Evolutionary conservation across 2,113 vertebrate species (phyloP), one percentile per base, ranked within the genome.

Genomic region (Passer montanus): DNA sequence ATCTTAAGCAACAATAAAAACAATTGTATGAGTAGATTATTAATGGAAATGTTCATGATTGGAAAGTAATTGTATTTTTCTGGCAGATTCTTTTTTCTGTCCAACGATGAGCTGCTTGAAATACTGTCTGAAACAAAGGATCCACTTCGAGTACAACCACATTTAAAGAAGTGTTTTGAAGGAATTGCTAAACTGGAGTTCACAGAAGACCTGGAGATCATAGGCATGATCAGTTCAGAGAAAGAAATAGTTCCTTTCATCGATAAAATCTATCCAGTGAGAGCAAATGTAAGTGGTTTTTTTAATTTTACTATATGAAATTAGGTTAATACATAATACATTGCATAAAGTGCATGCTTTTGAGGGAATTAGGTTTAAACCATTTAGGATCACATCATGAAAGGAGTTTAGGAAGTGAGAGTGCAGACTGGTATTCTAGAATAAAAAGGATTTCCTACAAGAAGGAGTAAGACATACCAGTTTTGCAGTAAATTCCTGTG

Each of bases 101-200:
- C 99, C 41, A 99, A 99, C 1, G 99, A 99, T 21, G 98, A 99
- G 89, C 97, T 99, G 62, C 98, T 99, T 90, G 98, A 99, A 98
- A 99, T 99, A 96, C 96, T 99, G 79, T 99, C 99, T 1, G 99
- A 99, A 97, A 99, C 99, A 49, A 99, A 99, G 96, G 98, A 99
- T 95, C 99, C 99, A 2, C 97, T 98, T 74, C 98, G 98, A 31
- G 99, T 99, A 13, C 99, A 99, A 83, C 99, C 99, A 4, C 99
- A 99, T 88, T 97, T 99, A 69, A 99, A 99, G 97, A 99, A 99
- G 92, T 99, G 99, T 96, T 99, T 99, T 94, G 98, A 99, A 96
- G 99, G 99, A 70, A 99, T 99, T 13, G 98, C 98, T 69, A 98
- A 98, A 78, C 98, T 99, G 87, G 98, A 99, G 41, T 99, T 99